Base-by-base conservation (phyloP, 2,888 invertebrate genomes). In the Cantharis rustica region DNA sequence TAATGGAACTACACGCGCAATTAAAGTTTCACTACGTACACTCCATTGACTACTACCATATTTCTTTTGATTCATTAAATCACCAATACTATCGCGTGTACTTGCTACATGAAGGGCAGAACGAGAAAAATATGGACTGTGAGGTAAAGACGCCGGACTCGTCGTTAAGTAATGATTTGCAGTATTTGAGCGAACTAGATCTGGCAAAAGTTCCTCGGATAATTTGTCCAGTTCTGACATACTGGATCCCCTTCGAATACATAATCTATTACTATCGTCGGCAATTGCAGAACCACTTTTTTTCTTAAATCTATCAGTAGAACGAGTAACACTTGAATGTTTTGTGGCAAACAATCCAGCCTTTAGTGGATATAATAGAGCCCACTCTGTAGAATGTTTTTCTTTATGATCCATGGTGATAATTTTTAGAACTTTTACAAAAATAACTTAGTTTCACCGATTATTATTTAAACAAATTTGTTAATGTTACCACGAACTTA, bases 21-120 rank as follows among this genome's bases (percentile, higher is more conserved):
- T 91, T 81, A 94, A 87, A 69, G 92, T 92, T 82, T 94, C 94
- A 86, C 94, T 93, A 16, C 93, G 90, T 1, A 94, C 91, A 82
- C 93, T 94, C 90, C 92, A 93, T 78, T 90, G 92, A 84, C 92
- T 93, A 61, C 93, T 93, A 78, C 94, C 94, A 84, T 93, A 94
- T 85, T 92, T 92, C 83, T 92, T 92, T 83, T 91, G 87, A 86
- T 95, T 95, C 95, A 95, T 95, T 83, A 95, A 88, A 86, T 95
- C 95, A 2, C 95, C 95, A 68, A 95, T 94, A 82, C 94, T 94
- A 16, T 93, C 93, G 16, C 90, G 89, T 17, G 80, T 80, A 72
- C 85, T 85, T 16, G 89, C 83, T 88, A 85, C 83, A 72, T 85
- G 85, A 20, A 90, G 83, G 79, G 88, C 87, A 16, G 89, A 89